Evolutionary conservation across 2,113 vertebrate species (phyloP).

Genomic region (Xyliphius kryptos): DNA sequence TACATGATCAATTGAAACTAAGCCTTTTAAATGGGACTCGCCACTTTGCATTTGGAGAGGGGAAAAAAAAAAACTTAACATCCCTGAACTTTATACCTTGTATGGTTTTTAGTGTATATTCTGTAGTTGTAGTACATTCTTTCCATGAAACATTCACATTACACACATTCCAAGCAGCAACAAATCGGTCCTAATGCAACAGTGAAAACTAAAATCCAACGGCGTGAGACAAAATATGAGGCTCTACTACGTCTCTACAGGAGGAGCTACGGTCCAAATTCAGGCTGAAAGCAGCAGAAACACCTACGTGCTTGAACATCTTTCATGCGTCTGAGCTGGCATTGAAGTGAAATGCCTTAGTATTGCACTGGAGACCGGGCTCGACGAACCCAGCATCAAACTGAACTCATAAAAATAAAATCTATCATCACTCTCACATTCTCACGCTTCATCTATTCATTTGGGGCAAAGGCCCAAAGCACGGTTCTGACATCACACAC

Average conservation of each 20-base stretch:
- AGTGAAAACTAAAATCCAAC: slow-evolving; percentile 1
- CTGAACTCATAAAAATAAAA: slow-evolving; percentile 38
- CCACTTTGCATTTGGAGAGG: too few relatives aligned
- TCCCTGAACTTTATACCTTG: too few relatives aligned
- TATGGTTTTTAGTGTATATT: slow-evolving; percentile 36
- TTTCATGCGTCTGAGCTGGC: slow-evolving; percentile 54
- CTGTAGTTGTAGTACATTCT: slow-evolving; percentile 15
- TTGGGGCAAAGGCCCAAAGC: slow-evolving; percentile 21
- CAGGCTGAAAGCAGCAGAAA: slow-evolving; percentile 19
- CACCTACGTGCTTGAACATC: slow-evolving; percentile 21
- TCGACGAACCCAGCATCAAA: slow-evolving; percentile 25
- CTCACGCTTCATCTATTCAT: slow-evolving; percentile 26
- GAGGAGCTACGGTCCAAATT: slow-evolving; percentile 19
- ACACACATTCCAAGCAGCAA: slow-evolving; percentile 25
- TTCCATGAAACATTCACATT: slow-evolving; percentile 32
- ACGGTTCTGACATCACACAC: slow-evolving; percentile 17
- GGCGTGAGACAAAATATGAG: not conserved
- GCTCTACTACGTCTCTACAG: slow-evolving; percentile 9
- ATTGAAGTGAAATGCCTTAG: slow-evolving; percentile 26
- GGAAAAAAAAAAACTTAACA: too few relatives aligned
- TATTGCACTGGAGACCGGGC: slow-evolving; percentile 47
- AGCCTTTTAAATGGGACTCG: too few relatives aligned
- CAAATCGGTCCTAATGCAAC: slow-evolving; percentile 3
- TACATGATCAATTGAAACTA: too few relatives aligned
- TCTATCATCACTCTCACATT: slow-evolving; percentile 27